These are phyloP conservation scores for Rhodophaea formosa DNA, from an alignment of 2,888 invertebrate genomes.

Conservation along the genomic window DNA sequence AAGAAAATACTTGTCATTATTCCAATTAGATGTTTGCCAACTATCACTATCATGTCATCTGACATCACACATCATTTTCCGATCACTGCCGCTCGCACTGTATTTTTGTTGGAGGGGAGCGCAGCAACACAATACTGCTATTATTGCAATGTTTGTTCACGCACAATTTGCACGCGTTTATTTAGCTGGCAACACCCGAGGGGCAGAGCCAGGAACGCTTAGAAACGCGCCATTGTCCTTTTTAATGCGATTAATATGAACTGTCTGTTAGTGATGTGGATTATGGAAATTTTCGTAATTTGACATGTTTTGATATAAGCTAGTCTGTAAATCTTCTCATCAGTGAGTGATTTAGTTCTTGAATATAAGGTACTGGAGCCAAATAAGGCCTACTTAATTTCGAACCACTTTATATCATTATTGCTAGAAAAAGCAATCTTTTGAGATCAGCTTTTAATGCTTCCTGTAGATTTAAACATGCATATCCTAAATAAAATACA, in stretches of 20 bases:
- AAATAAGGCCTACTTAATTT: too few relatives aligned
- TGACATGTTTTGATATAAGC: constrained; percentile 7
- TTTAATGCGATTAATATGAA: constrained; percentile 56
- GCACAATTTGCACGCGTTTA: constrained; percentile 78
- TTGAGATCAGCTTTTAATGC: too few relatives aligned
- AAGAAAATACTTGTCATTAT: neutral
- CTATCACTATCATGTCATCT: neutral
- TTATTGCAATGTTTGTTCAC: constrained; percentile 75
- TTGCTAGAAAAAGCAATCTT: too few relatives aligned
- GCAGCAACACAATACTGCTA: constrained; percentile 71
- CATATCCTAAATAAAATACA: too few relatives aligned
- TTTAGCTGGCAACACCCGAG: constrained; percentile 66
- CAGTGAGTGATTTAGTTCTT: neutral
- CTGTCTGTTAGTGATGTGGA: constrained; percentile 24
- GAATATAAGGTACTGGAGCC: too few relatives aligned
- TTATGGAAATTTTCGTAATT: constrained; percentile 20
- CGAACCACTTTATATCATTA: too few relatives aligned
- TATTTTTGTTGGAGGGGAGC: constrained; percentile 39
- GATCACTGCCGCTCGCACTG: constrained; percentile 32
- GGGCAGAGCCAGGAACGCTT: constrained; percentile 31
- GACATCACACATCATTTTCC: constrained; percentile 35
- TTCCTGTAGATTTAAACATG: too few relatives aligned
- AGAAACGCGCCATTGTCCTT: constrained; percentile 31
- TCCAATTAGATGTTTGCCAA: neutral
- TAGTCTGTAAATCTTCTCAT: neutral